phyloP scores from a whole-genome alignment of 2,888 invertebrate genomes.

The Cosmia pyralina region DNA sequence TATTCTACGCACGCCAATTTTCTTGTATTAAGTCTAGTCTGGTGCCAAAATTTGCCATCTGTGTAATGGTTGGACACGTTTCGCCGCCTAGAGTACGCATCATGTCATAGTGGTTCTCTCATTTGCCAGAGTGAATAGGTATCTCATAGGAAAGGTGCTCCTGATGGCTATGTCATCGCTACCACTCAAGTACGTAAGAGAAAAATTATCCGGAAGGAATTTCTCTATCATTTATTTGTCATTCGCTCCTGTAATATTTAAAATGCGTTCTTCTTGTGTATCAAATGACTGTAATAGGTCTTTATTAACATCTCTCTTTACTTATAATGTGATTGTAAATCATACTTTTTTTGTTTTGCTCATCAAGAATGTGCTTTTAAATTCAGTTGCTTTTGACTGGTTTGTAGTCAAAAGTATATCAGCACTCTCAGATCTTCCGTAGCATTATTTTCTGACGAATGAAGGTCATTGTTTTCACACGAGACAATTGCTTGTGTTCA shows the following conservation, averaged over 20 bases:
- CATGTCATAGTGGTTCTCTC: constrained; percentile 8
- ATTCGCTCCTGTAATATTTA: neutral
- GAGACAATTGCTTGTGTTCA: constrained; percentile 25
- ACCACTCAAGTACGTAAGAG: constrained; percentile 29
- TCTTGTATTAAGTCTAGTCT: constrained; percentile 5
- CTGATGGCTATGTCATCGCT: constrained; percentile 28
- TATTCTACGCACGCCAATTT: constrained; percentile 39
- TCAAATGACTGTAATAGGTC: too few species aligned
- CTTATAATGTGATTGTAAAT: too few species aligned
- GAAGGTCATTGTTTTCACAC: constrained; percentile 26
- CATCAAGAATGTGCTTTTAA: constrained; percentile 4
- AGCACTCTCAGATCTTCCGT: neutral
- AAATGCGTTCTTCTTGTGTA: neutral
- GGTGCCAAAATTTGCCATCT: constrained; percentile 38
- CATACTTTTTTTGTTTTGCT: neutral
- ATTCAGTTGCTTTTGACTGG: neutral
- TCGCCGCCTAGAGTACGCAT: neutral
- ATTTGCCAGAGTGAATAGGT: constrained; percentile 15
- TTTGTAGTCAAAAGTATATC: neutral
- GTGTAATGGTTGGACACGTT: neutral
- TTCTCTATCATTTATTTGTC: neutral
- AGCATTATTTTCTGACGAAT: constrained; percentile 7
- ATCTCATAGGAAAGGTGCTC: neutral
- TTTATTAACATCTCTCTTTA: too few species aligned
- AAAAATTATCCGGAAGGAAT: neutral